A percentile compares a stretch with the other conserved stretches of the same genome.
Evolutionary conservation across 1,140 invertebrate genomes (phyloP).

Genomic region (Seison nebaliae): DNA sequence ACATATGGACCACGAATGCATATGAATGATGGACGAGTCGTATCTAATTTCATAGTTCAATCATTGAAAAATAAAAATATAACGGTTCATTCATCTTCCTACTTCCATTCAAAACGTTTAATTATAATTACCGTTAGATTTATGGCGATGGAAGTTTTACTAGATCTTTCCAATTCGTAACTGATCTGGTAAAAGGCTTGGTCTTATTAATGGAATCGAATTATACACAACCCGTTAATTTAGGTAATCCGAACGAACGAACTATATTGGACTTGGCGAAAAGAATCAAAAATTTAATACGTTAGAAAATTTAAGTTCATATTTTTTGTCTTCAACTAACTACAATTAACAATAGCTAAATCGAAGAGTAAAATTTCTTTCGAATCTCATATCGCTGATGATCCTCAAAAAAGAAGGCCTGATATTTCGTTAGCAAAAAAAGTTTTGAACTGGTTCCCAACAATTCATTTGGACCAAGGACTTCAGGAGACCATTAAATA

Average conservation of each 20-base stretch:
- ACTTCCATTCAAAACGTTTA: conserved; percentile 4
- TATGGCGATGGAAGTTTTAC: conserved; percentile 88
- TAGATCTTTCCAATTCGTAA: conserved; percentile 87
- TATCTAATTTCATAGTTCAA: conserved; percentile 93
- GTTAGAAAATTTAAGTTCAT: conserved; percentile 17
- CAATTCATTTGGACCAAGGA: conserved; percentile 49
- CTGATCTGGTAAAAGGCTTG: conserved; percentile 77
- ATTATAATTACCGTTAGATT: conserved; percentile 34
- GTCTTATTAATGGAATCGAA: conserved; percentile 73
- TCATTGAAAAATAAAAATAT: conserved; percentile 73
- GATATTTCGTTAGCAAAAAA: conserved; percentile 64
- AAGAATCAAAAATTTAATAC: conserved; percentile 49
- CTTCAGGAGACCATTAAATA: conserved; percentile 63
- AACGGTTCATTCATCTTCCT: conserved; percentile 38
- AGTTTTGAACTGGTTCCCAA: conserved; percentile 70
- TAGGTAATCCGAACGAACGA: conserved; percentile 92
- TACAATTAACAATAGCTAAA: neutral
- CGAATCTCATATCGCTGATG: conserved; percentile 45
- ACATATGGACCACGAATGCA: conserved; percentile 99
- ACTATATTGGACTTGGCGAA: conserved; percentile 78
- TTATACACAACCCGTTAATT: conserved; percentile 67
- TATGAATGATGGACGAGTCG: conserved; percentile 87
- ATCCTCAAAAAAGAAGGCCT: conserved; percentile 68
- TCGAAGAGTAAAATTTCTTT: conserved; percentile 27
- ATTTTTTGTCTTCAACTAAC: neutral